phyloP scores from a whole-genome alignment of 2,797 vertebrate genomes.

The Pseudocheirus occidentalis region DNA sequence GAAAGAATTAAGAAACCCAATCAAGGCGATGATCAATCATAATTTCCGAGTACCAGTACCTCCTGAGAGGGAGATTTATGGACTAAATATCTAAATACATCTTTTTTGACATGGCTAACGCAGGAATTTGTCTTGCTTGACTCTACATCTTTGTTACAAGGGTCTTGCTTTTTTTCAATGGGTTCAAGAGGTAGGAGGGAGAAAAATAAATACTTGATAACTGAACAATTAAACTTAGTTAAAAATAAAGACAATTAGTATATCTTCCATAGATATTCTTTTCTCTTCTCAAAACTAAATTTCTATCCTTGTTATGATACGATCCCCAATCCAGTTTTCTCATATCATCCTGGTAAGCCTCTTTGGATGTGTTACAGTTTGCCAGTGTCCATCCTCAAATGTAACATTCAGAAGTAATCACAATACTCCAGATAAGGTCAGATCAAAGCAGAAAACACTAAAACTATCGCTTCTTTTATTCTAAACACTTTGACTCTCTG shows the following conservation, averaged over 20 bases:
- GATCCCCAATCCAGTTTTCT: not conserved
- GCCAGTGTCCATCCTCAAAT: not conserved
- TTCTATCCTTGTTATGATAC: not conserved
- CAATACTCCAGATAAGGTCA: not conserved
- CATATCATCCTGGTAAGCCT: not conserved
- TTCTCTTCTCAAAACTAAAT: not conserved
- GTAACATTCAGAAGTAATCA: not conserved
- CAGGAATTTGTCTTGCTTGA: not conserved
- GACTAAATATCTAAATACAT: not conserved
- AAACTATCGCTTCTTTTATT: not conserved
- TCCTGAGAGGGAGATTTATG: not conserved
- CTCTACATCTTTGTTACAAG: not conserved
- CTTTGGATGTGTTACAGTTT: not conserved
- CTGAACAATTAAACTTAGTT: not conserved
- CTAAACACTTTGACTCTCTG: not conserved
- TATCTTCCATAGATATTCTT: not conserved
- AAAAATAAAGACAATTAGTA: not conserved
- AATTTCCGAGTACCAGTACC: not conserved
- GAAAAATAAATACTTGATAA: not conserved
- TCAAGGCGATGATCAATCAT: not conserved
- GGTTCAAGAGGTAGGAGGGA: not conserved
- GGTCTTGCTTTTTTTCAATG: not conserved
- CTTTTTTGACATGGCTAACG: not conserved
- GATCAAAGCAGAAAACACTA: not conserved
- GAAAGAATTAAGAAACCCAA: not conserved